Base-by-base conservation (phyloP, 2,797 vertebrate genomes). In the Scomberomorus guttatus region DNA sequence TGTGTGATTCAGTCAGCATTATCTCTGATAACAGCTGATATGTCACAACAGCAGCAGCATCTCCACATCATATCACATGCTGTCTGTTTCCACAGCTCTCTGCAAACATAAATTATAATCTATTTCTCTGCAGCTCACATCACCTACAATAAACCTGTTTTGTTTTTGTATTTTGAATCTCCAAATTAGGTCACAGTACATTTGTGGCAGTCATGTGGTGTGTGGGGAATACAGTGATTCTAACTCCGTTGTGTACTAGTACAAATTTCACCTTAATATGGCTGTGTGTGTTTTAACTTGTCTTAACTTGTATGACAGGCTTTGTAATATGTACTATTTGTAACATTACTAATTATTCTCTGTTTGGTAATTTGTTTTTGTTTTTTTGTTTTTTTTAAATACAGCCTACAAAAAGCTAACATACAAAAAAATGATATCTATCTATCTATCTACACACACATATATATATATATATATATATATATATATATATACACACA, bases 131-230 rank as follows among this genome's bases (percentile, higher is more conserved):
- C 59, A 13, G 46, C 42, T 79, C 13, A 51, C 14, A 37, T 74
- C 55, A 44, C 22, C 39, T 42, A 64, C 42, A 76, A 32, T 58
- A n/a, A 67, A 27, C 4, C 1, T 6, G 13, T 20, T 59, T 42
- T 57, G 34, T 22, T 18, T 60, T 39, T 29, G 18, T 17, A 32
- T 60, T 39, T 39, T 39, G 11, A 39, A 39, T 39, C 37, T 72
- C 22, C 34, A 68, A 58, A 68, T 76, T 50, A 57, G 71, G 60
- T 55, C 8, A 4, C 42, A 42, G 37, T 74, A 77, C 17, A 68
- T 69, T 65, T 75, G 24, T 58, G 29, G 27, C 37, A 42, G 44
- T 48, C n/a, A 14, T 63, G 52, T 46, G 8, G 22, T 57, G 68
- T 63, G 22, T 13, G 73, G 57, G n/a, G 51, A 74, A 63, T 42